Evolutionary conservation across 2,797 vertebrate species (phyloP), one percentile per base, ranked within the genome.

Genomic region (Enteromius unitaeniatus): DNA sequence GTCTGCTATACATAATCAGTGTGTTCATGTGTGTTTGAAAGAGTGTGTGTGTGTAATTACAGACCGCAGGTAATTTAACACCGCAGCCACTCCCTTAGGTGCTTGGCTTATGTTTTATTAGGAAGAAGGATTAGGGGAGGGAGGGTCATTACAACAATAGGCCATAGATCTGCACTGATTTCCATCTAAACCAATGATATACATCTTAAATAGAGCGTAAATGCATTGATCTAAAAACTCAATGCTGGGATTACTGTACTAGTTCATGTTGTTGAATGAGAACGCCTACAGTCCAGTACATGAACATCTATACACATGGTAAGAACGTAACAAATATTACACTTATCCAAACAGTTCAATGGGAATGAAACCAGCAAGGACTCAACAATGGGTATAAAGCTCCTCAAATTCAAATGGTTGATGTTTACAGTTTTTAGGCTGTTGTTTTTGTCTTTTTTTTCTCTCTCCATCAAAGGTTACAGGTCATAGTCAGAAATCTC

Each of bases 11-110:
- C 67, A 64, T 72, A 49, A 84, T 67, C 68, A 76, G 26, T 40
- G 68, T 23, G 62, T 82, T n/a, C 60, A 28, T 65, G 62, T 86
- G 80, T 65, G 40, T 86, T 60, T 78, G 23, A 76, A 55, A 68
- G 69, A 68, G 72, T 86, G 75, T 86, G 82, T 72, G 89, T 89
- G 90, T 93, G 90, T 89, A 90, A 94, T 93, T 93, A 93, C 87
- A 93, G 92, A 89, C 91, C 86, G 80, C 84, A 87, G 86, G 93
- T 92, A 92, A 94, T 92, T 90, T 89, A 92, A 94, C 86, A 91
- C 93, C 89, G 85, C 88, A 90, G 78, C 89, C 90, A 85, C 91
- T 91, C 90, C 89, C 90, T 81, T 87, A 86, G 88, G 87, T 93
- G 91, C 93, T 87, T 88, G 75, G 23, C n/a, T 40, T 90, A 89